Evolutionary conservation across 2,888 invertebrate genomes (phyloP).

Genomic region (Aspidiotus destructor): DNA sequence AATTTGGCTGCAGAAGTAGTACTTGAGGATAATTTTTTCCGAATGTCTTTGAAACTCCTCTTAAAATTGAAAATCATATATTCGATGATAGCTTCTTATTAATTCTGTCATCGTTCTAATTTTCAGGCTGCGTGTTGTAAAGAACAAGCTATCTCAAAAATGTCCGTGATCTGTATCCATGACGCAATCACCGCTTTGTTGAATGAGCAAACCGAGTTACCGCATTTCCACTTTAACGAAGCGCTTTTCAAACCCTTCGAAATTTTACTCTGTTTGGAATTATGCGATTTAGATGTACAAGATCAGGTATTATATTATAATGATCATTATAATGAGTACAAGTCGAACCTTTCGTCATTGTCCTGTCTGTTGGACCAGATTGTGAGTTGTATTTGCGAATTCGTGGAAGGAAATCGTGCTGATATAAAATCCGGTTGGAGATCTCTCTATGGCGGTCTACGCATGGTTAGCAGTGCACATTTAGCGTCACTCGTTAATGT

Average conservation of each 20-base stretch:
- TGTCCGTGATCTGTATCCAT: constrained; percentile 81
- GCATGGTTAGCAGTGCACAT: constrained; percentile 62
- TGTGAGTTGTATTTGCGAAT: constrained; percentile 88
- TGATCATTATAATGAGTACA: neutral
- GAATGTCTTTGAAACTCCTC: too few species aligned
- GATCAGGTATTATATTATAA: constrained; percentile 47
- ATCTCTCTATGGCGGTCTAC: constrained; percentile 83
- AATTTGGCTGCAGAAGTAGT: too few species aligned
- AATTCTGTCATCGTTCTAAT: constrained; percentile 20
- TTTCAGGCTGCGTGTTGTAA: constrained; percentile 79
- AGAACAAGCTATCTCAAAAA: constrained; percentile 77
- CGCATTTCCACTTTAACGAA: constrained; percentile 93
- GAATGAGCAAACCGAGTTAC: constrained; percentile 75
- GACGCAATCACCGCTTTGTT: constrained; percentile 80
- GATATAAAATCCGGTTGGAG: constrained; percentile 95
- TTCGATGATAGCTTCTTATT: neutral
- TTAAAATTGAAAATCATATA: too few species aligned
- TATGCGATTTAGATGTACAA: constrained; percentile 88
- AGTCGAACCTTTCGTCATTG: neutral
- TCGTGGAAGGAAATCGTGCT: constrained; percentile 85
- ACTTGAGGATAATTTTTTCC: too few species aligned
- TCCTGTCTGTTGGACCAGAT: constrained; percentile 52
- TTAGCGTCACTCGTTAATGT: constrained; percentile 74
- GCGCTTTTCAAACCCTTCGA: constrained; percentile 90
- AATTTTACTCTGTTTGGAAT: constrained; percentile 81